Percentiles rank a stretch among this genome's conserved stretches.
phyloP scores from a whole-genome alignment of 1,140 invertebrate species.

The Aphelenchoides fujianensis region DNA sequence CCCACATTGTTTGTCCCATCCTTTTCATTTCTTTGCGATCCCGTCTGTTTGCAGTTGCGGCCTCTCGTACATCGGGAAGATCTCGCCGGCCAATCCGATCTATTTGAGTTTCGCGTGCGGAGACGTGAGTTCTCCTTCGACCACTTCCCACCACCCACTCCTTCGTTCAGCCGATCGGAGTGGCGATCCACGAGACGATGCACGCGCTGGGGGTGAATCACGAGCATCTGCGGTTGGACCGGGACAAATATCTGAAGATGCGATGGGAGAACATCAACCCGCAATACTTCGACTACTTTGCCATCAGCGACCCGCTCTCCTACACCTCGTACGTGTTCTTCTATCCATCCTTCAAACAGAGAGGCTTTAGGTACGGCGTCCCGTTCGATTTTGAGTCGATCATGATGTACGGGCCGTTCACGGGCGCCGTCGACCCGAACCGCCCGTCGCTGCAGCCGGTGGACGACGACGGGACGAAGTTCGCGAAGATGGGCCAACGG shows the following conservation, averaged over 20 bases:
- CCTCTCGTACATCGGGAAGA: conserved; percentile 56
- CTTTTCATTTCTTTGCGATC: no score
- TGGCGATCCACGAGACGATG: conserved; percentile 67
- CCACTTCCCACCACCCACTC: not conserved
- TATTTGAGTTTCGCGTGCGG: conserved; percentile 56
- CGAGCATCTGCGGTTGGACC: conserved; percentile 63
- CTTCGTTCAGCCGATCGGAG: conserved; percentile 58
- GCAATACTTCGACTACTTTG: conserved; percentile 16
- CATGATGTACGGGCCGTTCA: conserved; percentile 55
- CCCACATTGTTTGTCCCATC: conserved; percentile 57
- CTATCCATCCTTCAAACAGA: conserved; percentile 16
- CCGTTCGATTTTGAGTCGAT: conserved; percentile 48
- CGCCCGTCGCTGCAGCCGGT: conserved; percentile 50
- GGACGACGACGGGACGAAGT: conserved; percentile 32
- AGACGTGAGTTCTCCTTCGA: conserved; percentile 51
- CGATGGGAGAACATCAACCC: conserved; percentile 30
- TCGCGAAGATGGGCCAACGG: conserved; percentile 49
- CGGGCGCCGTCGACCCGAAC: conserved; percentile 37
- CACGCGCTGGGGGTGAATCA: conserved; percentile 68
- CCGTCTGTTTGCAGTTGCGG: conserved; percentile 58
- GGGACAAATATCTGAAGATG: not conserved
- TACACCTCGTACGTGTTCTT: not conserved
- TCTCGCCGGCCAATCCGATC: conserved; percentile 53
- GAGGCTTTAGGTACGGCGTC: conserved; percentile 46
- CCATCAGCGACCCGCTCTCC: not conserved